Percentiles rank a stretch among this genome's conserved stretches.
phyloP scores from a whole-genome alignment of 2,797 vertebrate genomes.

The Chanos chanos region DNA sequence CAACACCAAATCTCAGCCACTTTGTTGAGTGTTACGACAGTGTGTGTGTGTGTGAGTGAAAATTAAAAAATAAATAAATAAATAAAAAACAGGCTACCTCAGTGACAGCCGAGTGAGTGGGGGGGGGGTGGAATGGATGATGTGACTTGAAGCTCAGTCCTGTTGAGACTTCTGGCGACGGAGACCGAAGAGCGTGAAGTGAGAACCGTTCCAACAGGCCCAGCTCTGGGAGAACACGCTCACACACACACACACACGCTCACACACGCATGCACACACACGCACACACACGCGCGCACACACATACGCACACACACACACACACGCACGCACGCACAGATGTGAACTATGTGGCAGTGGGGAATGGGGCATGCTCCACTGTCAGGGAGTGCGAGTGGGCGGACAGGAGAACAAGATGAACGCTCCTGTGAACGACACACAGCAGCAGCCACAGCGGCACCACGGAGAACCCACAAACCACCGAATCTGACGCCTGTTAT shows the following conservation, averaged over 20 bases:
- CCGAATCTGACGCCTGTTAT: conserved; percentile 10
- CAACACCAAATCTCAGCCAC: no score
- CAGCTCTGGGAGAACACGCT: background rate
- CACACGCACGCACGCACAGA: background rate
- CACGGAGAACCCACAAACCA: conserved; percentile 11
- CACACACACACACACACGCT: background rate
- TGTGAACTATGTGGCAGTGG: conserved; percentile 9
- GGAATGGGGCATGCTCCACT: conserved; percentile 16
- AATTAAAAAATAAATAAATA: no score
- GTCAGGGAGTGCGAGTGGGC: conserved; percentile 19
- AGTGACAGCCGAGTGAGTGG: background rate
- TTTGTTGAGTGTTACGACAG: no score
- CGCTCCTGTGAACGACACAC: background rate
- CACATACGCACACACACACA: background rate
- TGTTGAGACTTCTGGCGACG: background rate
- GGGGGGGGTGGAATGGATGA: background rate
- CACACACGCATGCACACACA: background rate
- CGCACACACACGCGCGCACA: background rate
- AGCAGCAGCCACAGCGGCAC: conserved; percentile 5
- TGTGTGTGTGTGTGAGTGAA: no score
- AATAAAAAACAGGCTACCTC: no score
- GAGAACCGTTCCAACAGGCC: conserved; percentile 14
- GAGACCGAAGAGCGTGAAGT: conserved; percentile 2
- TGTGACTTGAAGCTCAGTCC: conserved; percentile 3
- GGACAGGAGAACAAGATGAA: conserved; percentile 19